Conservation (phyloP, 2,888 invertebrate genomes). For the Drosophila nr. fundita region DNA sequence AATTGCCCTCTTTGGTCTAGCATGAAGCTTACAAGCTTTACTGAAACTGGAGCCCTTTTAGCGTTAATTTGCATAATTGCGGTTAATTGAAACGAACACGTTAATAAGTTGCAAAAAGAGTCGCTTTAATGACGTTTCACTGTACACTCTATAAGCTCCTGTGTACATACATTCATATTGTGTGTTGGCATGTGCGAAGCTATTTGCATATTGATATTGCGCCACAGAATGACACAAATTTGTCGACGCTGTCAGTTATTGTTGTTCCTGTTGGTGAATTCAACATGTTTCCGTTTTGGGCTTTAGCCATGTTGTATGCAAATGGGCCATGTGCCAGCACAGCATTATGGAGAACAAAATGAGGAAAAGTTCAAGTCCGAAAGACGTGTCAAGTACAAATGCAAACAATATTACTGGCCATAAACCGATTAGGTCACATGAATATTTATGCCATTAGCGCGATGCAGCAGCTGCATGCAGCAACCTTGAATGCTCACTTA, state of each 20-base stretch:
- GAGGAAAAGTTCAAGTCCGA: constrained; percentile 47
- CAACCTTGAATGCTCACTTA: constrained; percentile 21
- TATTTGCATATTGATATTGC: constrained; percentile 40
- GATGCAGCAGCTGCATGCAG: constrained; percentile 22
- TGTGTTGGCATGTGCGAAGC: background rate
- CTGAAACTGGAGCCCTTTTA: constrained; percentile 14
- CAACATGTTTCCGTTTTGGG: constrained; percentile 19
- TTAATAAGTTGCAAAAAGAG: constrained; percentile 41
- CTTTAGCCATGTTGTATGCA: constrained; percentile 40
- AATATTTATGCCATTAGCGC: constrained; percentile 67
- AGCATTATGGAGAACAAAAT: constrained; percentile 15
- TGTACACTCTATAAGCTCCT: constrained; percentile 1
- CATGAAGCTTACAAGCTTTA: constrained; percentile 20
- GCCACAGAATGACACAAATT: constrained; percentile 31
- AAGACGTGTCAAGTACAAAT: constrained; percentile 60
- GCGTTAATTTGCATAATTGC: constrained; percentile 57
- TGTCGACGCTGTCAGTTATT: background rate
- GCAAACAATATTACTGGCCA: constrained; percentile 57
- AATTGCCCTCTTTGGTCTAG: too few relatives aligned
- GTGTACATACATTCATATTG: background rate
- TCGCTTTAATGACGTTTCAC: constrained; percentile 7
- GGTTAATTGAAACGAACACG: constrained; percentile 58
- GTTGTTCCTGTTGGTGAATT: constrained; percentile 7
- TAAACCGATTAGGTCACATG: constrained; percentile 75
- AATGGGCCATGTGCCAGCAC: constrained; percentile 39